Percentiles rank a stretch among this genome's conserved stretches.
Evolutionary conservation across 2,797 vertebrate genomes (phyloP).

Genomic region (Channa striata): DNA sequence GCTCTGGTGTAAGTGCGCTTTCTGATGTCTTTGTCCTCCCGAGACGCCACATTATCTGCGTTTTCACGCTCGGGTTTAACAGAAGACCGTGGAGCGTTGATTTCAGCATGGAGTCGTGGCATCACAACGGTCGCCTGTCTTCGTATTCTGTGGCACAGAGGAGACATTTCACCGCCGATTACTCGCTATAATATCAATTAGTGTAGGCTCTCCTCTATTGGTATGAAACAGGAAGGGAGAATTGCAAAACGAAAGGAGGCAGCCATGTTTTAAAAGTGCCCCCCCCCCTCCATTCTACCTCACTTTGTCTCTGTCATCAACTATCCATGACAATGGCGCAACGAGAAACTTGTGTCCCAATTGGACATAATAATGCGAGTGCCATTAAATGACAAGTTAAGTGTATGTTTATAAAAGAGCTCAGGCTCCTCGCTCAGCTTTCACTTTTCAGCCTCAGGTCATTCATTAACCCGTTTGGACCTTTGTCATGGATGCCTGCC

Average conservation of each 20-base stretch:
- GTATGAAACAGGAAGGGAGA: conserved; percentile 1
- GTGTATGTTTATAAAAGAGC: conserved; percentile 80
- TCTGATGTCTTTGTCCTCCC: conserved; percentile 72
- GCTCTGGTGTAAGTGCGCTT: conserved; percentile 52
- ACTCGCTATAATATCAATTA: conserved; percentile 77
- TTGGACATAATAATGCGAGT: conserved; percentile 70
- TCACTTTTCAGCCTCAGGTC: conserved; percentile 78
- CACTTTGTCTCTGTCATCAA: conserved; percentile 31
- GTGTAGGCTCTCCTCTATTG: conserved; percentile 45
- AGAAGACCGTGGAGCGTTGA: conserved; percentile 65
- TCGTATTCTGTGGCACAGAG: conserved; percentile 45
- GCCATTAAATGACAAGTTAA: conserved; percentile 80
- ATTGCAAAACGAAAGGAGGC: conserved; percentile 15
- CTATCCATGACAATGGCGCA: conserved; percentile 74
- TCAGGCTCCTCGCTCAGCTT: conserved; percentile 50
- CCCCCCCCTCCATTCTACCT: conserved; percentile 38
- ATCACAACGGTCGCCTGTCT: conserved; percentile 58
- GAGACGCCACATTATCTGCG: conserved; percentile 66
- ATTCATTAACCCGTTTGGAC: conserved; percentile 82
- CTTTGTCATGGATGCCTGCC: conserved; percentile 81
- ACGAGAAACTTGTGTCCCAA: conserved; percentile 71
- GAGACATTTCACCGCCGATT: conserved; percentile 72
- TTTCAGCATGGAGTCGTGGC: conserved; percentile 56
- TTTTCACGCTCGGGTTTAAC: conserved; percentile 82
- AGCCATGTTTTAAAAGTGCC: conserved; percentile 31